Base-by-base conservation (phyloP, 1,140 invertebrate genomes). In the Aricia agestis region DNA sequence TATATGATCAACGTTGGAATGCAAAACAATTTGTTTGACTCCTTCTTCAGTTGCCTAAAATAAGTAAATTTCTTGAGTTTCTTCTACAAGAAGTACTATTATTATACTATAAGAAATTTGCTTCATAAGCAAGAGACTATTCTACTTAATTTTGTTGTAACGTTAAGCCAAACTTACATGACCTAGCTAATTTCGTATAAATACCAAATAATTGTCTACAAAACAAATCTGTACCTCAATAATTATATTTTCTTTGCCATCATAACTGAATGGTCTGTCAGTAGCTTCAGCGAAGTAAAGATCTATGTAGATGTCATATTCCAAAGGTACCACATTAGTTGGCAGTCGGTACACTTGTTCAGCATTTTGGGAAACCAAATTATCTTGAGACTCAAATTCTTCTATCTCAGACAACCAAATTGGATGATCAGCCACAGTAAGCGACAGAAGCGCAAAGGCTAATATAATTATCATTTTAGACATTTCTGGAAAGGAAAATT, bases 241-340 rank as follows among this genome's bases (percentile, higher is more conserved):
- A 25, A 80, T 77, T 65, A 90, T 86, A 25, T 68, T 72, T 32
- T 82, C 86, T 61, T 69, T 76, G 57, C 89, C 89, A 76, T 91
- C 85, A 72, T 83, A 91, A 68, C 78, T 87, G 52, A 82, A 90
- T 0, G 86, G 83, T n/a, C 77, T 82, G 32, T 86, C 82, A 17
- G 76, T 74, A 32, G 79, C 76, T 69, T 89, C 89, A 69, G 73
- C 80, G 58, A 91, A 91, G 69, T 81, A 90, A 7, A 90, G 71
- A 72, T 91, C 86, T n/a, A 91, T 81, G 42, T 82, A 82, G 41
- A 91, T 83, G 58, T 91, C 85, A 57, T 90, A 91, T 45, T 87
- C 84, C n/a, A 91, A 58, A 4, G 89, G 89, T 6, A 82, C 32
- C 10, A 91, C 86, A 67, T 74, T 84, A 19, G 73, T 66, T 13